phyloP scores from a whole-genome alignment of 2,113 vertebrate genomes.

The Paramormyrops kingsleyae region DNA sequence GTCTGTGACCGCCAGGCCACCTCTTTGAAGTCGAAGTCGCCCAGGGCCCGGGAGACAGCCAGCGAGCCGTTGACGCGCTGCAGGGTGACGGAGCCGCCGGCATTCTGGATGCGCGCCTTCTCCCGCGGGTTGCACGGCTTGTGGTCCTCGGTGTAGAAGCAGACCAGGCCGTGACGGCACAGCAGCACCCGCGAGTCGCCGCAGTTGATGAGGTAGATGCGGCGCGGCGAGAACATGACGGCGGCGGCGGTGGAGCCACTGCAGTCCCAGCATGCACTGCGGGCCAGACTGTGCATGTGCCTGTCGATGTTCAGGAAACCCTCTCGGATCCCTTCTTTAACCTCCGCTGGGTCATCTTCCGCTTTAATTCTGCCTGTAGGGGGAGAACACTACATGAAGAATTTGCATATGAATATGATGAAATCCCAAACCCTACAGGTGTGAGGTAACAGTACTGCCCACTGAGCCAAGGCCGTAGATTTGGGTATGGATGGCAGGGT shows the following conservation, averaged over 20 bases:
- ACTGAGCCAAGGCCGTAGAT: not conserved
- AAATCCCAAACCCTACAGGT: not conserved
- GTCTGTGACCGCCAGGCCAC: slow-evolving; percentile 91
- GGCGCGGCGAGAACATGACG: slow-evolving; percentile 88
- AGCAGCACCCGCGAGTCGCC: slow-evolving; percentile 94
- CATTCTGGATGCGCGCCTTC: slow-evolving; percentile 98
- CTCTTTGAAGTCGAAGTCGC: slow-evolving; percentile 95
- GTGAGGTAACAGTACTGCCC: not conserved
- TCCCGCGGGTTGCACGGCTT: slow-evolving; percentile 97
- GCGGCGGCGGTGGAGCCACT: slow-evolving; percentile 96
- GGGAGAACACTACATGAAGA: not conserved
- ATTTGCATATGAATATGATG: not conserved
- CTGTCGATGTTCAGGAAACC: slow-evolving; percentile 97
- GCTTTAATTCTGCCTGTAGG: slow-evolving; percentile 46
- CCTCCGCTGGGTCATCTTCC: slow-evolving; percentile 49
- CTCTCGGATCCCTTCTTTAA: slow-evolving; percentile 85
- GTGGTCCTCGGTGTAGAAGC: slow-evolving; percentile 99
- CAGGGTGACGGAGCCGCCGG: slow-evolving; percentile 97
- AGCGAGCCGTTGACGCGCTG: slow-evolving; percentile 97
- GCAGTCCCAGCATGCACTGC: slow-evolving; percentile 76
- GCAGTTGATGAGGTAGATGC: slow-evolving; percentile 97
- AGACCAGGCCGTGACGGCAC: slow-evolving; percentile 84
- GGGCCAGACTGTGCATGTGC: slow-evolving; percentile 86
- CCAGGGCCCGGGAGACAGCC: slow-evolving; percentile 93
- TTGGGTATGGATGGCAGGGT: not conserved